Percentiles rank a stretch among this genome's conserved stretches.
Evolutionary conservation across 2,113 vertebrate species (phyloP).

Genomic region (Atlantisia rogersi): DNA sequence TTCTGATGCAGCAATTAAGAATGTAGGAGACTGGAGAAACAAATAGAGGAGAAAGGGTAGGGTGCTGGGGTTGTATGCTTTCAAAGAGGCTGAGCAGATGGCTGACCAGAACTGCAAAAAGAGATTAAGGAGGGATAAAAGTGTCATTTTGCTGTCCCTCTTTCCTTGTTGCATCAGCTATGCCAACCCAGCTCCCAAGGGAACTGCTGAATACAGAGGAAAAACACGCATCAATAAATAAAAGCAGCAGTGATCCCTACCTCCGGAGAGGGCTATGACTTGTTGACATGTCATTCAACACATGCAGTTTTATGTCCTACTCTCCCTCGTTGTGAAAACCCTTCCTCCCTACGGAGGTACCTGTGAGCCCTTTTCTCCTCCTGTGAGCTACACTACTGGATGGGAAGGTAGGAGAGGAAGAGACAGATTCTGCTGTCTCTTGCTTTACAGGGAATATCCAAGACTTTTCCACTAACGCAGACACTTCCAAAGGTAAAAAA

Average conservation of each 20-base stretch:
- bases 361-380: not conserved
- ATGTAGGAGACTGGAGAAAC: not conserved
- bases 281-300: not conserved
- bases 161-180: not conserved
- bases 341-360: not conserved
- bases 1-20: not conserved
- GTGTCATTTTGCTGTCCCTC: constrained; percentile 32
- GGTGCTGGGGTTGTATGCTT: not conserved
- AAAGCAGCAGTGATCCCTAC: not conserved
- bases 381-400: not conserved
- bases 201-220: not conserved
- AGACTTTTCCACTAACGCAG: not conserved
- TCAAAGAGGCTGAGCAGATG: constrained; percentile 35
- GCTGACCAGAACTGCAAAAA: constrained; percentile 30
- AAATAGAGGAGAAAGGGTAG: not conserved
- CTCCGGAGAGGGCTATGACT: not conserved
- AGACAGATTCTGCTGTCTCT: not conserved
- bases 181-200: not conserved
- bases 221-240: not conserved
- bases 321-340: not conserved
- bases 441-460: not conserved
- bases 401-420: not conserved
- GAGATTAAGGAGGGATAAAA: constrained; percentile 45
- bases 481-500: not conserved
- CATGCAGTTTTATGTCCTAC: not conserved